Evolutionary conservation across 2,888 invertebrate genomes (phyloP).

Genomic region (Hecatera dysodea): DNA sequence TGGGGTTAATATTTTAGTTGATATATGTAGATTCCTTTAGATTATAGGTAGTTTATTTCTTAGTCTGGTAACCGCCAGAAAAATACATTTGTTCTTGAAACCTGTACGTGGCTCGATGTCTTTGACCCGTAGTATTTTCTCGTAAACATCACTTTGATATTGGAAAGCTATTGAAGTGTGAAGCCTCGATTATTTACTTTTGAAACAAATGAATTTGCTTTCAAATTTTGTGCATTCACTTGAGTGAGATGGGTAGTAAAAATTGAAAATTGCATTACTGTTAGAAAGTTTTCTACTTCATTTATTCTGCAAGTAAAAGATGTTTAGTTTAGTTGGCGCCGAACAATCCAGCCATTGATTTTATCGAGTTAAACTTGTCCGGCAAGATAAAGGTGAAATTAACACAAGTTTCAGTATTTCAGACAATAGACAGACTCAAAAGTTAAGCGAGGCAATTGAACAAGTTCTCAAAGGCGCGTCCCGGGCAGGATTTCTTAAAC

Average conservation of each 20-base stretch:
- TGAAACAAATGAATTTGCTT: neutral
- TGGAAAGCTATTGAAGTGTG: neutral
- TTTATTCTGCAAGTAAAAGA: conserved; percentile 13
- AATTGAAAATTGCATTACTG: neutral
- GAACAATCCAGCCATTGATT: conserved; percentile 32
- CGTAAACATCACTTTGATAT: conserved; percentile 1
- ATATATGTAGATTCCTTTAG: too few species aligned
- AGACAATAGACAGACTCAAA: conserved; percentile 53
- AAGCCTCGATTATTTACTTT: neutral
- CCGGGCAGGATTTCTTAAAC: conserved; percentile 48
- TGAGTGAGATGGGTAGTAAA: neutral
- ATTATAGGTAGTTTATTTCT: too few species aligned
- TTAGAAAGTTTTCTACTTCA: conserved; percentile 1
- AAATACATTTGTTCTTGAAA: too few species aligned
- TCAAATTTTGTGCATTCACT: neutral
- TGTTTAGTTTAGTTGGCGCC: conserved; percentile 8
- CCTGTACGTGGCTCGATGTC: too few species aligned
- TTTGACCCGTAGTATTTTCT: neutral
- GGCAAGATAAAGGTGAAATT: conserved; percentile 38
- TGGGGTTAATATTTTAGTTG: too few species aligned
- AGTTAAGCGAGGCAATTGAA: conserved; percentile 52
- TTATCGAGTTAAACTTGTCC: conserved; percentile 34
- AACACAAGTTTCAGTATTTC: conserved; percentile 60
- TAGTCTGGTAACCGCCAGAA: too few species aligned
- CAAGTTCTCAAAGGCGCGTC: conserved; percentile 61